These are phyloP conservation scores for Dryoscopus gambensis DNA, from an alignment of 2,113 vertebrate genomes.

Conservation along the genomic window DNA sequence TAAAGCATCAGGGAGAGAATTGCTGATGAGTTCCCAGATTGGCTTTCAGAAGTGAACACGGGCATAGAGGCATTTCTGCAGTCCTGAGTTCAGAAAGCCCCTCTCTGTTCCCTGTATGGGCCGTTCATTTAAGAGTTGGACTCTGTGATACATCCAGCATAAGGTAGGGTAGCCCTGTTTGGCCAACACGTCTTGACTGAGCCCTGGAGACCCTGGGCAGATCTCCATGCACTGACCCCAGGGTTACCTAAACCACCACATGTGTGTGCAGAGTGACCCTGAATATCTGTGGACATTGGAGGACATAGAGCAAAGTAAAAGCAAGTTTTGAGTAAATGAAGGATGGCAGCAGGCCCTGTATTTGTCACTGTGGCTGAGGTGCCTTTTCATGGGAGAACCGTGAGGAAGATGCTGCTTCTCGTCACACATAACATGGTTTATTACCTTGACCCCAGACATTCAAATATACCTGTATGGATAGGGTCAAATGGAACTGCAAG, in stretches of 20 bases:
- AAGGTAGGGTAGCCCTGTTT: neutral
- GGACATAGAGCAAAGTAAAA: neutral
- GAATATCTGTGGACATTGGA: fast-evolving
- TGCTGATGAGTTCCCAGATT: neutral
- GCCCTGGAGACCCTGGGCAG: neutral
- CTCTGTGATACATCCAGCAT: neutral
- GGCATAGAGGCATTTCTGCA: neutral
- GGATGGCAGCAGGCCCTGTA: neutral
- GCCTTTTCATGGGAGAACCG: neutral
- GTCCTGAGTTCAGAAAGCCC: neutral
- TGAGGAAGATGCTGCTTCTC: neutral
- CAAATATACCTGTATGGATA: neutral
- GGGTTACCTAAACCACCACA: neutral
- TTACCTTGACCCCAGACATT: neutral
- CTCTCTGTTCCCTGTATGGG: neutral
- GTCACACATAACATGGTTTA: neutral
- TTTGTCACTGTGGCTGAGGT: neutral
- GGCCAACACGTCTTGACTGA: neutral
- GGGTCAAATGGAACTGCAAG: neutral
- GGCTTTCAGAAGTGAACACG: neutral
- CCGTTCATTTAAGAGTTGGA: neutral
- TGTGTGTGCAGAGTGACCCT: neutral
- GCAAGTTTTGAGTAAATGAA: neutral
- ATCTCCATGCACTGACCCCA: neutral
- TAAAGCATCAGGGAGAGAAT: neutral